Evolutionary conservation across 2,888 invertebrate genomes (phyloP).

Genomic region (Epistrophe grossulariae): DNA sequence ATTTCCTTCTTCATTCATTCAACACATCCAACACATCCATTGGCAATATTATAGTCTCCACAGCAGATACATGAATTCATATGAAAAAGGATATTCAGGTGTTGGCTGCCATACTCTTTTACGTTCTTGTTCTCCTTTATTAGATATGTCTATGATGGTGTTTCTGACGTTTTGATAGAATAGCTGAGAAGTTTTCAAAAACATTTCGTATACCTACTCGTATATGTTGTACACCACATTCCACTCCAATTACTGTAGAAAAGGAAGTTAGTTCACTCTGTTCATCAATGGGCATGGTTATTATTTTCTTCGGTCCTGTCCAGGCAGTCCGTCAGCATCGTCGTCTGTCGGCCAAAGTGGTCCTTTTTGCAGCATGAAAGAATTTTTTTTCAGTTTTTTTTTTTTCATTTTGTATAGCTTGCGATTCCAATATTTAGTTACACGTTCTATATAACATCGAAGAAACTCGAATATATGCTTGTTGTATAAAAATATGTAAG

Average conservation of each 20-base stretch:
- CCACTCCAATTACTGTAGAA: slow-evolving; percentile 50
- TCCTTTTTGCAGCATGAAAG: not conserved
- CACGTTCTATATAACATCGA: not conserved
- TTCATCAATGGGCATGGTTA: slow-evolving; percentile 15
- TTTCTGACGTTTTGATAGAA: slow-evolving; percentile 14
- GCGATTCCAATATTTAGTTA: slow-evolving; percentile 6
- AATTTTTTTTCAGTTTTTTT: not conserved
- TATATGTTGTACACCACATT: slow-evolving; percentile 5
- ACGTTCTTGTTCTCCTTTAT: slow-evolving; percentile 1
- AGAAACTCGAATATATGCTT: not conserved
- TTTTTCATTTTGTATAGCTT: not conserved
- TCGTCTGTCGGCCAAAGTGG: not conserved
- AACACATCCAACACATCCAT: not conserved
- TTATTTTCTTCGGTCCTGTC: not conserved
- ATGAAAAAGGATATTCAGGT: slow-evolving; percentile 37
- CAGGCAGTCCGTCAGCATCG: slow-evolving; percentile 4
- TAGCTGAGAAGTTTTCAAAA: slow-evolving; percentile 7
- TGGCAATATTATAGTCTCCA: slow-evolving; percentile 5
- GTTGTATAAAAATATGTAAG: too few relatives aligned
- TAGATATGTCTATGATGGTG: not conserved
- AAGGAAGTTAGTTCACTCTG: slow-evolving; percentile 51
- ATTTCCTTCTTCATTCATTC: not conserved
- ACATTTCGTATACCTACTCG: slow-evolving; percentile 6
- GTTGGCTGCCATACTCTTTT: slow-evolving; percentile 19
- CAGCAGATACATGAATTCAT: not conserved